Percentiles rank a stretch among this genome's conserved stretches.
Conservation (phyloP, 2,113 vertebrate species). For the Myodes glareolus region DNA sequence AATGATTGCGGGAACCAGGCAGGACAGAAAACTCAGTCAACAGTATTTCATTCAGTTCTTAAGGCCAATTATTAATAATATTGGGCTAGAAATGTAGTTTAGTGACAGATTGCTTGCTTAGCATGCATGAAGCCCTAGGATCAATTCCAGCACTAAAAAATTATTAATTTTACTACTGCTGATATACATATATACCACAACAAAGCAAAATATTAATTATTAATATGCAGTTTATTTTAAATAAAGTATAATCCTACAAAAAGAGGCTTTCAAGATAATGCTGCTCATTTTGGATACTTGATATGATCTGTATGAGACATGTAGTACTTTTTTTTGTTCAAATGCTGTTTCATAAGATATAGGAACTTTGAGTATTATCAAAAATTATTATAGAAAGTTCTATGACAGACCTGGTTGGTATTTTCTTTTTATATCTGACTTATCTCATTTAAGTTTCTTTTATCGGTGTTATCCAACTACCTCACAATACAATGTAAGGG, state of each 20-base stretch:
- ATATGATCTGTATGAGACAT: background rate
- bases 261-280: slow-evolving; percentile 18
- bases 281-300: background rate
- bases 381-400: slow-evolving; percentile 14
- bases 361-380: slow-evolving; percentile 1
- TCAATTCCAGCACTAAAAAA: background rate
- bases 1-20: too few relatives aligned
- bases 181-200: background rate
- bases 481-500: background rate
- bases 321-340: background rate
- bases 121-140: background rate
- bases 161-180: background rate
- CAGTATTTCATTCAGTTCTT: slow-evolving; percentile 26
- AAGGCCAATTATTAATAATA: slow-evolving; percentile 33
- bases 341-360: background rate
- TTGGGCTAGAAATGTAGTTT: background rate
- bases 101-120: background rate
- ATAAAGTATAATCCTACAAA: background rate
- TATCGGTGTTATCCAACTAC: background rate
- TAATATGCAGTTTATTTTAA: background rate
- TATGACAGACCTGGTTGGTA: background rate
- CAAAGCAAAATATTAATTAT: background rate
- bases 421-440: slow-evolving; percentile 29
- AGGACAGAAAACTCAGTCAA: too few relatives aligned
- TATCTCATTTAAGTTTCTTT: background rate